Base-by-base conservation (phyloP, 2,888 invertebrate genomes). In the Drosophila neoperkinsi region DNA sequence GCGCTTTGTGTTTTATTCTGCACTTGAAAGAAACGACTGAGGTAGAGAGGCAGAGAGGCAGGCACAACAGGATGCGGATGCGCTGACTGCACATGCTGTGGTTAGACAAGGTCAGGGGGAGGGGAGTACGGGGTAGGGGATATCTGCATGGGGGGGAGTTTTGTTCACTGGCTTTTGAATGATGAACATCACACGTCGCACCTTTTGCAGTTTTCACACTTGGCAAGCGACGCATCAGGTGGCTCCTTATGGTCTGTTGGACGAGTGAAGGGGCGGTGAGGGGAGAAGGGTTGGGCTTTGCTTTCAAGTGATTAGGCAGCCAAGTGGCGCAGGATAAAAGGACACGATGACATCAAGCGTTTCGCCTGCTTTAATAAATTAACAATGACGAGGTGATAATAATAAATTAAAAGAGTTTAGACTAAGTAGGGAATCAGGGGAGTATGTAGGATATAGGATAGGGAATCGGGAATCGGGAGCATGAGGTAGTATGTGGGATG, bases 191-290 rank as follows among this genome's bases (percentile, higher is more conserved):
- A 84, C 72, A 86, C 84, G 79, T 84, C 73, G 34, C 59, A 77
- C 65, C 84, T 79, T 79, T 81, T 81, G 81, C 85, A 86, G 86
- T 90, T 83, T 91, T 91, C 85, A 83, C 91, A 91, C 91, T 82
- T 82, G 64, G 28, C 71, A 52, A 56, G 21, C 16, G 56, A 56
- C 77, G 60, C 81, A 84, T 86, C 88, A 90, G 83, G 90, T 84
- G 75, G 77, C 59, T 71, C 62, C 59, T 74, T 68, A 0, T 57
- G 43, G 57, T 10, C 43, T 56, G 28, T 18, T 43, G 70, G 33
- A 16, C 55, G 43, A 43, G 25, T 46, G 16, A 16, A 11, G 25
- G 16, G 16, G 9, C 4, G 25, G 1, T 9, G 9, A 25, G 9
- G 21, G 25, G 16, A 4, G 21, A 46, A 46, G 16, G 41, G 36